A percentile compares a stretch with the other conserved stretches of the same genome.
phyloP scores from a whole-genome alignment of 2,113 vertebrate genomes.

The Narcine bancroftii region DNA sequence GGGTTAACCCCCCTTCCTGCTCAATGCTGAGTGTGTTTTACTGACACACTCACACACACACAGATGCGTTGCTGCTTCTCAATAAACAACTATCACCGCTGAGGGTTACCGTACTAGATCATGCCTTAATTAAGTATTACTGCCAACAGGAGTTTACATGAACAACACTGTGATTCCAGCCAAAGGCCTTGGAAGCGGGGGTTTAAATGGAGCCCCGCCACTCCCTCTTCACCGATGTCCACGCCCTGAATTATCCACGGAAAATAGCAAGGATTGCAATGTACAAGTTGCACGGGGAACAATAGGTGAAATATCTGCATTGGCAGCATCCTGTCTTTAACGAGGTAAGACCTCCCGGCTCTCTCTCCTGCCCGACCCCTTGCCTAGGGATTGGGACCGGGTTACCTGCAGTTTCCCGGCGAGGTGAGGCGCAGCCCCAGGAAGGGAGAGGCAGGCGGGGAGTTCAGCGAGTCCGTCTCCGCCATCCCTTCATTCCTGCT shows the following conservation, averaged over 20 bases:
- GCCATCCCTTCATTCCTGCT: constrained; percentile 1
- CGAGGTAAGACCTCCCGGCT: too few species aligned
- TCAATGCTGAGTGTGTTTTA: not conserved
- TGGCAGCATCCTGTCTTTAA: too few species aligned
- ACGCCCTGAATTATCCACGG: not conserved
- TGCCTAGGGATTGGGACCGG: not conserved
- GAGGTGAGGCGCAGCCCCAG: constrained; percentile 4
- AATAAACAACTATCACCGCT: not conserved
- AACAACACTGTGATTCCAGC: not conserved
- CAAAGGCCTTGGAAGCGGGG: not conserved
- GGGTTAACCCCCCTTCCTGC: not conserved
- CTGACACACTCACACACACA: not conserved
- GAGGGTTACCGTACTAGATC: not conserved
- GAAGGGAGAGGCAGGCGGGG: constrained; percentile 15
- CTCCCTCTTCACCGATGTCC: not conserved
- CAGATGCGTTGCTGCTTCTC: not conserved
- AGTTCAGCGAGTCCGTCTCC: not conserved
- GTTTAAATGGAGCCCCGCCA: not conserved
- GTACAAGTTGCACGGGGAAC: not conserved
- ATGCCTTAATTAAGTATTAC: not conserved
- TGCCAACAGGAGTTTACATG: not conserved
- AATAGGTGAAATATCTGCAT: not conserved
- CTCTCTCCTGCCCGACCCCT: too few species aligned
- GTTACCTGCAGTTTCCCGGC: constrained; percentile 2
- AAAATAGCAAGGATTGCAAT: not conserved